Evolutionary conservation across 2,888 invertebrate genomes (phyloP).

Genomic region (Villa cingulata): DNA sequence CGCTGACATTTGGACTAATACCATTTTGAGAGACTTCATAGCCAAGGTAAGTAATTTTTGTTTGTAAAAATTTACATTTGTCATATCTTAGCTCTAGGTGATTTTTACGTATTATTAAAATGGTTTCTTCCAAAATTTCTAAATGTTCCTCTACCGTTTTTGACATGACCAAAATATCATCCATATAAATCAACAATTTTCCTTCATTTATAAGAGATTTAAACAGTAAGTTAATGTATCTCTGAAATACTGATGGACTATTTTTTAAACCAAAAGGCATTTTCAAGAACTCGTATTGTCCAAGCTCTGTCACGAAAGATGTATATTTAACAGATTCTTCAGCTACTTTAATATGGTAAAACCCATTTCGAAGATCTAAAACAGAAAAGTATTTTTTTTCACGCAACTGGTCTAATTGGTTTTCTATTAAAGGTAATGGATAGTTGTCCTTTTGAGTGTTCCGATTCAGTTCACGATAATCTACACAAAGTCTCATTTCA

Average conservation of each 20-base stretch:
- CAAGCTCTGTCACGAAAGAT: slow-evolving; percentile 10
- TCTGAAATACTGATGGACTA: slow-evolving; percentile 9
- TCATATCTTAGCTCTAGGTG: neutral
- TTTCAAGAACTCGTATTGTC: slow-evolving; percentile 10
- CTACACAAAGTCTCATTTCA: too few species aligned
- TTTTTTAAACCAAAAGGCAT: slow-evolving; percentile 12
- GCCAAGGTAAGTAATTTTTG: slow-evolving; percentile 1
- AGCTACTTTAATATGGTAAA: slow-evolving; percentile 10
- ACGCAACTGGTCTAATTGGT: slow-evolving; percentile 7
- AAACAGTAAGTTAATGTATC: slow-evolving; percentile 13
- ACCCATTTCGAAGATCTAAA: slow-evolving; percentile 14
- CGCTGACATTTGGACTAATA: neutral
- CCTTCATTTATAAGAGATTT: slow-evolving; percentile 3
- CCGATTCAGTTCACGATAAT: too few species aligned
- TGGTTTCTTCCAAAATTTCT: neutral
- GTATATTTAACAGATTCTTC: slow-evolving; percentile 12
- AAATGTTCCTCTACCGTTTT: neutral
- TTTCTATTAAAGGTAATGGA: too few species aligned
- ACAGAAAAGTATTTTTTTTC: slow-evolving; percentile 14
- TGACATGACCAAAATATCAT: slow-evolving; percentile 6
- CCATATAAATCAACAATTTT: slow-evolving; percentile 14
- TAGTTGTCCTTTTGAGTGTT: too few species aligned
- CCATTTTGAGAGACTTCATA: slow-evolving; percentile 1
- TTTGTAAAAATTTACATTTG: neutral
- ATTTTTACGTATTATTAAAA: neutral